Evolutionary conservation across 2,797 vertebrate genomes (phyloP), one percentile per base, ranked within the genome.

Genomic region (Rhinatrema bivittatum): DNA sequence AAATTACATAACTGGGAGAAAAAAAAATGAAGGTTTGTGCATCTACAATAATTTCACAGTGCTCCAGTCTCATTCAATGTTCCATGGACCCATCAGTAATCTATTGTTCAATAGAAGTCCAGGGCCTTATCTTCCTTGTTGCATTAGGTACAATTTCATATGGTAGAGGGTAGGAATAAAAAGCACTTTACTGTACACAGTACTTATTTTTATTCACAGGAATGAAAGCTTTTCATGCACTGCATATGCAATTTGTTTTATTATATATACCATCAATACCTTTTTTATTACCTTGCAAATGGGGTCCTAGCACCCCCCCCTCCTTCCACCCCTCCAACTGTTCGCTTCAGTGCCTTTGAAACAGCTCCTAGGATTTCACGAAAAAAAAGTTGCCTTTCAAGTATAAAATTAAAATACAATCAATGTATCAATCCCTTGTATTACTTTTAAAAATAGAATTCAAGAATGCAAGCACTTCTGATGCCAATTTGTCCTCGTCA

Each of bases 351-450:
- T 27, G 15, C 29, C 26, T 20, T 21, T 39, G 38, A 30, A 35
- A 35, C 43, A 29, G 32, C 25, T 22, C 43, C 43, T 21, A 25
- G 39, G 30, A 46, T 16, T 21, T 32, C 23, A 38, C n/a, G 18
- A 32, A 18, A 29, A 18, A 34, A 42, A 16, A 21, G 10, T 37
- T 45, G 42, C 40, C 39, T 71, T 65, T 65, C 50, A 68, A 61
- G 39, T 27, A 29, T 43, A 56, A 36, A 33, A 60, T 64, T 60
- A 30, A 8, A 53, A 57, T 35, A 45, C 46, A 46, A 37, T 25
- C 42, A 56, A 42, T 55, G 7, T 45, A 9, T 41, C 49, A 44
- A 36, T 26, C 42, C 43, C 63, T 56, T 22, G 32, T 42, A 47
- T 25, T 9, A 21, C 53, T 64, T 53, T 22, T 41, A 45, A 28